Conservation (phyloP, 2,113 vertebrate genomes). For the Haemorhous mexicanus region DNA sequence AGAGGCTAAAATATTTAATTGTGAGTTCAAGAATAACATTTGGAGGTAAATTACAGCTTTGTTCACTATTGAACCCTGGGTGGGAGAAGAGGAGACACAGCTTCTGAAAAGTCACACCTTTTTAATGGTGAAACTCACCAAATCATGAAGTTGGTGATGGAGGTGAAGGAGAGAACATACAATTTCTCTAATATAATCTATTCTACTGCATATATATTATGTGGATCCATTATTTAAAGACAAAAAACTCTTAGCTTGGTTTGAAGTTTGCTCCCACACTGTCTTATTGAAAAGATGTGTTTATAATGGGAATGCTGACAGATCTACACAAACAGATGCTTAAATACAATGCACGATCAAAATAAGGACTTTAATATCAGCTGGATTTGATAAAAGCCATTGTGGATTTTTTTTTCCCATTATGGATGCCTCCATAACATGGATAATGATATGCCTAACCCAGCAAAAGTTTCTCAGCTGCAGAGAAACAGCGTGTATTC, state of each 20-base stretch:
- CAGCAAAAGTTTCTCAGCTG: background rate
- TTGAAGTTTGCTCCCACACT: background rate
- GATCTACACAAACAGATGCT: background rate
- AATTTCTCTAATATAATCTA: background rate
- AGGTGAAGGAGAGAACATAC: background rate
- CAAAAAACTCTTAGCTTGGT: background rate
- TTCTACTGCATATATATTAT: background rate
- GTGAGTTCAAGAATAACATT: conserved; percentile 4
- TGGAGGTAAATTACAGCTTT: background rate
- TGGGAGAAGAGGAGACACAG: background rate
- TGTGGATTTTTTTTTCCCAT: background rate
- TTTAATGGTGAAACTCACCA: background rate
- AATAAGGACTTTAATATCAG: background rate
- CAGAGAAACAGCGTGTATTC: background rate
- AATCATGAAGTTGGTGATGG: background rate
- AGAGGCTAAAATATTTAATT: conserved; percentile 44
- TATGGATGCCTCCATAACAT: background rate
- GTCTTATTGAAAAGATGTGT: background rate
- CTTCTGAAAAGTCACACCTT: background rate
- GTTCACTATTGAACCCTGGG: background rate
- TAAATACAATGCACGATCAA: background rate
- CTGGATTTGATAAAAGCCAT: background rate
- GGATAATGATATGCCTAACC: background rate
- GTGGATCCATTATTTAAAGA: background rate
- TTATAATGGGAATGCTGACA: background rate